Evolutionary conservation across 2,113 vertebrate species (phyloP).

Genomic region (Centropus unirufus): DNA sequence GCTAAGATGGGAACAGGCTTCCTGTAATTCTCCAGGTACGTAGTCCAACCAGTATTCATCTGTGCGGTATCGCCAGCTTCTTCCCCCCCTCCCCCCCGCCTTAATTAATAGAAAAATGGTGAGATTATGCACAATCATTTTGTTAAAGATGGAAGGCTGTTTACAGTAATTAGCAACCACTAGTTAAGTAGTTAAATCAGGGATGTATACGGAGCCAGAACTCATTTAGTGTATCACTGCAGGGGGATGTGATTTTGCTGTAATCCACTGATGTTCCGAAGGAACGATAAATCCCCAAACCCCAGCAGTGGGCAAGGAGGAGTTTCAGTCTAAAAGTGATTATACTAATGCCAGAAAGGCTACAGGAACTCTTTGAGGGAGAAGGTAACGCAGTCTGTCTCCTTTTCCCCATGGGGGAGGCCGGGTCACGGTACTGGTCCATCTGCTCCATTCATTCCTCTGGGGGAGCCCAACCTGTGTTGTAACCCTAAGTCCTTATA

Average conservation of each 20-base stretch:
- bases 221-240: neutral
- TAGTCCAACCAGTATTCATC: neutral
- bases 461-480: neutral
- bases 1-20: neutral
- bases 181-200: neutral
- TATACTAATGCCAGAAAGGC: neutral
- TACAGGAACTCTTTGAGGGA: neutral
- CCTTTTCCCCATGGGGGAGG: neutral
- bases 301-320: neutral
- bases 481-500: neutral
- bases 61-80: neutral
- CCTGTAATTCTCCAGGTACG: neutral
- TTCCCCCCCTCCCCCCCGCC: neutral
- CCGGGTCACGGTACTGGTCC: neutral
- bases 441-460: neutral
- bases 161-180: neutral
- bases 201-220: conserved; percentile 12
- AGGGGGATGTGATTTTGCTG: conserved; percentile 14
- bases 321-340: neutral
- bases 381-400: neutral
- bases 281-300: neutral
- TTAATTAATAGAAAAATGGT: neutral
- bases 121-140: neutral
- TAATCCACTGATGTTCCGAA: neutral
- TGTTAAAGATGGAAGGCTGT: conserved; percentile 21